Base-by-base conservation (phyloP, 2,797 vertebrate genomes). In the Geotrypetes seraphini region DNA sequence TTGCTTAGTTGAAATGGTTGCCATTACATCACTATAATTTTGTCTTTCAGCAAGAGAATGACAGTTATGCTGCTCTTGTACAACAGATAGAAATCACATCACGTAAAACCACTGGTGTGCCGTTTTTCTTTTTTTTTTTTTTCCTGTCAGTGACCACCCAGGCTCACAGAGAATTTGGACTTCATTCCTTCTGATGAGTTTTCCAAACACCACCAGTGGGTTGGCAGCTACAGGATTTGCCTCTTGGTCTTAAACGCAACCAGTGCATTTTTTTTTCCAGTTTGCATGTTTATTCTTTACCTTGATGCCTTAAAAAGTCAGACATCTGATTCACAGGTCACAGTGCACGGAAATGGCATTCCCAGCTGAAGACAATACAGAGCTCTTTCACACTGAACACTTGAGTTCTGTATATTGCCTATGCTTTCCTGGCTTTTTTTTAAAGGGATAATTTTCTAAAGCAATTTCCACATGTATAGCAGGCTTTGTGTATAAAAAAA, bases 261-360 rank as follows among this genome's bases (percentile, higher is more conserved):
- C 16, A 30, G 43, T 40, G 25, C 16, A 36, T 24, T 25, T 20
- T 7, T 20, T 7, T 5, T 13, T 16, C 30, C 41, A 22, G 28
- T 29, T 22, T 22, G 18, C 16, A 2, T 85, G 75, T 86, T 89
- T 88, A 66, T 78, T 73, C 84, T 72, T 81, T 74, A 85, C 78
- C 78, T 84, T 73, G 61, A 81, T 70, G 82, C 72, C 81, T 73
- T 62, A 50, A 69, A 70, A 63, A 83, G 66, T 79, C 71, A 74
- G 61, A 61, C 55, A 51, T 72, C 63, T 75, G 69, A 79, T 49
- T 63, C 37, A 39, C 51, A 65, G 78, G 81, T 86, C 80, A 86
- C 60, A 15, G 50, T 42, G 55, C 60, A 65, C 84, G 81, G 83
- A 89, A 89, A 86, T 83, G 64, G 31, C 60, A 81, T 75, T 83